Evolutionary conservation across 2,797 vertebrate genomes (phyloP), one percentile per base, ranked within the genome.

Genomic region (Pangasius mekongensis): DNA sequence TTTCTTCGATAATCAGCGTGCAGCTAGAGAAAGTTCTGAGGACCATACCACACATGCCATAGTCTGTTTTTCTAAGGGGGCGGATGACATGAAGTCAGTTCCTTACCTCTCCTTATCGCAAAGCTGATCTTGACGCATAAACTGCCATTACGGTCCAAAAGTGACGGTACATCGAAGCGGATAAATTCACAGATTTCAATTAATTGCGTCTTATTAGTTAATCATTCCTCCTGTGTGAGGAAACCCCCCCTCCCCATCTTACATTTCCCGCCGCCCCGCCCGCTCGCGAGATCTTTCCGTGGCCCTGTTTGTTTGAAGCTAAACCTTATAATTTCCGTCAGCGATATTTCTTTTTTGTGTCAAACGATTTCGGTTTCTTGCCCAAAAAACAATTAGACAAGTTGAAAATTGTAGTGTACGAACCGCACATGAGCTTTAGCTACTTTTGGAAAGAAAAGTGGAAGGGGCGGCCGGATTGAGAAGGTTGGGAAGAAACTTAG

Each of bases 401-500:
- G 36, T 66, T 60, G 2, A 86, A 14, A 66, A 11, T 3, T 62
- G 47, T 11, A 36, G 62, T 77, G 22, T 52, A 27, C 22, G 8
- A 43, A 56, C 36, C n/a, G 22, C 5, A 18, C 27, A 71, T 66
- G 8, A 39, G 54, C 83, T 82, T 86, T 66, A 66, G 73, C 16
- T 27, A 66, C 54, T 86, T 90, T 54, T 83, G 36, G 33, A 83
- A 77, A 13, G 10, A 69, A 85, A 76, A 86, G 60, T 88, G 86
- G 81, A 85, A 83, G 74, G 86, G 67, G 74, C 47, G 87, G 85
- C 89, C 85, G 87, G 83, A 83, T 78, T 39, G 90, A 91, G 93
- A 94, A 92, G 92, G 91, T 58, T 81, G 86, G 92, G 94, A 93
- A 94, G 93, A 90, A 90, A 90, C 87, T 85, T 69, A 1, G 93